Percentiles rank a stretch among this genome's conserved stretches.
Conservation (phyloP, 2,797 vertebrate species). For the Eptatretus atami region DNA sequence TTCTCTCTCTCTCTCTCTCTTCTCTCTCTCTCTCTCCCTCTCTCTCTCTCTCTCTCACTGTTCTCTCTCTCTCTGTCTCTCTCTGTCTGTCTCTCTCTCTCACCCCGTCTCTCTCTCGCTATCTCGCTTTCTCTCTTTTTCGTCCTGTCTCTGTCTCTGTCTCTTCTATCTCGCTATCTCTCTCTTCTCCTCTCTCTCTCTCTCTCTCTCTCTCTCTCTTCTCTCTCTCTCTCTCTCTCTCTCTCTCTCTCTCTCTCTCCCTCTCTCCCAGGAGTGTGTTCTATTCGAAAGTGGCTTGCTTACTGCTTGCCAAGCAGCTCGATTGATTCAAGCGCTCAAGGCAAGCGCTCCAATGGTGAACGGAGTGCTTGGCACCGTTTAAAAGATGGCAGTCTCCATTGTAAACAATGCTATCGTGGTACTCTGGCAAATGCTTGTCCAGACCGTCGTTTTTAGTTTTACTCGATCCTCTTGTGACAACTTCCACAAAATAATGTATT, state of each 20-base stretch:
- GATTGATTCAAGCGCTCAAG: too few species aligned
- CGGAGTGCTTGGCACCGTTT: too few species aligned
- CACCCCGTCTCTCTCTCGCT: not conserved
- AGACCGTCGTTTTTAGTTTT: too few species aligned
- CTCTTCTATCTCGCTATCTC: not conserved
- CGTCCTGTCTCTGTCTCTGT: not conserved
- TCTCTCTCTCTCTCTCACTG: not conserved
- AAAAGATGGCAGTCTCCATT: too few species aligned
- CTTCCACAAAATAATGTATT: too few species aligned
- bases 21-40: not conserved
- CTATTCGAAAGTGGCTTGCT: too few species aligned
- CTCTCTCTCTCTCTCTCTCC: not conserved
- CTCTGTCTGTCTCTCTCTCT: not conserved
- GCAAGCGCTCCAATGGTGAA: too few species aligned
- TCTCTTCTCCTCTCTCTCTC: not conserved
- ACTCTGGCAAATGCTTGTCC: too few species aligned
- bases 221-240: not conserved
- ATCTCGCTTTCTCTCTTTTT: not conserved
- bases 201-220: not conserved
- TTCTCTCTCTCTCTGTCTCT: not conserved
- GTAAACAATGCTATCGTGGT: too few species aligned
- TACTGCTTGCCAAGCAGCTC: too few species aligned
- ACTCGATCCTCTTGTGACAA: too few species aligned
- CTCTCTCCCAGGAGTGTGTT: not conserved
- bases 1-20: not conserved